These are phyloP conservation scores for Lycaena phlaeas DNA, from an alignment of 2,888 invertebrate genomes.

Conservation along the genomic window DNA sequence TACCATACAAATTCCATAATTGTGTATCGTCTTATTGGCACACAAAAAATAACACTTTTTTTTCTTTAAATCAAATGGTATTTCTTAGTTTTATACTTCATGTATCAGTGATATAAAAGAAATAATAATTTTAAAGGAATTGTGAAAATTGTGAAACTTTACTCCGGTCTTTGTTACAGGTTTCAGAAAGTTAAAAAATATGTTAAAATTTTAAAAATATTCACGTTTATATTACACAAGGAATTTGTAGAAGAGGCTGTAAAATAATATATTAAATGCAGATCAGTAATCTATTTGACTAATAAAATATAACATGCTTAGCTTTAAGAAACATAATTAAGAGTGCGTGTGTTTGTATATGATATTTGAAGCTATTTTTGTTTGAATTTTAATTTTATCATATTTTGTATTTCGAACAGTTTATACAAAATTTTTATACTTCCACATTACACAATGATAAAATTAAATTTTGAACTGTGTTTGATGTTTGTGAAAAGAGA, in stretches of 20 bases:
- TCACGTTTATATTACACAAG: no score
- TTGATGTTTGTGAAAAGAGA: conserved; percentile 71
- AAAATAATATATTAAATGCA: neutral
- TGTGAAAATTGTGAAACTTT: no score
- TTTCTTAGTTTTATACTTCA: no score
- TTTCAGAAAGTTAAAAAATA: no score
- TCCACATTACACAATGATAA: neutral
- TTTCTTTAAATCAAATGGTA: no score
- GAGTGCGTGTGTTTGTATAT: conserved; percentile 5
- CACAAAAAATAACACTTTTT: no score
- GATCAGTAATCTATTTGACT: conserved; percentile 13
- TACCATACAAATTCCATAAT: no score
- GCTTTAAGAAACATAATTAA: conserved; percentile 1
- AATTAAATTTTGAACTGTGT: conserved; percentile 27
- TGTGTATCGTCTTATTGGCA: no score
- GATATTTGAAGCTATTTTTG: conserved; percentile 1
- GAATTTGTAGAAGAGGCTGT: neutral
- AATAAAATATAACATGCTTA: neutral
- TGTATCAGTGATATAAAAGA: no score
- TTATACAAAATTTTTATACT: neutral
- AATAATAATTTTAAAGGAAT: no score
- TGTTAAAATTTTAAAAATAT: no score
- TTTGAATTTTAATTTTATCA: conserved; percentile 9
- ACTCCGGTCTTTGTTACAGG: no score
- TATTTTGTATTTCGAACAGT: neutral